phyloP scores from a whole-genome alignment of 1,140 invertebrate species.

The Zaprionus gabonicus region DNA sequence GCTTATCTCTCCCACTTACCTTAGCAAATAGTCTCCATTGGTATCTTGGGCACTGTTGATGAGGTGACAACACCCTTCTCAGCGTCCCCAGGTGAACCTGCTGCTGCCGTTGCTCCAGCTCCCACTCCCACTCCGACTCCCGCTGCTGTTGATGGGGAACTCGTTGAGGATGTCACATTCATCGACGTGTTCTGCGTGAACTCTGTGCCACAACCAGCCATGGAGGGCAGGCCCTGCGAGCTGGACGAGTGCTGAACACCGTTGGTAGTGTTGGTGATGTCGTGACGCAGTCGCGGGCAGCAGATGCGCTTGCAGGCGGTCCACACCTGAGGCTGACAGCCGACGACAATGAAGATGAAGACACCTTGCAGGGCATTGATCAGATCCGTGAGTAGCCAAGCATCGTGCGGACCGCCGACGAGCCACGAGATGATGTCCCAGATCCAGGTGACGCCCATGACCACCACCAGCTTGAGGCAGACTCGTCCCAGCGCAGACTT shows the following conservation, averaged over 20 bases:
- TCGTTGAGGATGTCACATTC: slow-evolving; percentile 84
- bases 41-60: slow-evolving; percentile 65
- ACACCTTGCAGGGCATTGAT: slow-evolving; percentile 94
- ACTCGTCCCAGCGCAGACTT: slow-evolving; percentile 91
- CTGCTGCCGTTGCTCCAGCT: background rate
- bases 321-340: slow-evolving; percentile 93
- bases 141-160: background rate
- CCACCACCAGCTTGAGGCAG: slow-evolving; percentile 92
- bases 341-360: slow-evolving; percentile 95
- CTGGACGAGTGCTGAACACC: slow-evolving; percentile 87
- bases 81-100: background rate
- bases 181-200: slow-evolving; percentile 90
- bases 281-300: slow-evolving; percentile 86
- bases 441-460: slow-evolving; percentile 94
- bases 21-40: slow-evolving; percentile 86
- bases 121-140: background rate
- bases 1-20: slow-evolving; percentile 42
- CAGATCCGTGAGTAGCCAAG: slow-evolving; percentile 92
- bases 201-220: slow-evolving; percentile 86
- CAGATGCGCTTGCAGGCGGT: slow-evolving; percentile 88
- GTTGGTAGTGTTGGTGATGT: slow-evolving; percentile 86
- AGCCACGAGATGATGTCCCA: slow-evolving; percentile 91
- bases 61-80: slow-evolving; percentile 8
- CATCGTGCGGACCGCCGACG: slow-evolving; percentile 90
- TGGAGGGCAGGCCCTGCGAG: slow-evolving; percentile 91